These are phyloP conservation scores for Ptiloglossa arizonensis DNA, from an alignment of 1,140 invertebrate species.

Conservation along the genomic window DNA sequence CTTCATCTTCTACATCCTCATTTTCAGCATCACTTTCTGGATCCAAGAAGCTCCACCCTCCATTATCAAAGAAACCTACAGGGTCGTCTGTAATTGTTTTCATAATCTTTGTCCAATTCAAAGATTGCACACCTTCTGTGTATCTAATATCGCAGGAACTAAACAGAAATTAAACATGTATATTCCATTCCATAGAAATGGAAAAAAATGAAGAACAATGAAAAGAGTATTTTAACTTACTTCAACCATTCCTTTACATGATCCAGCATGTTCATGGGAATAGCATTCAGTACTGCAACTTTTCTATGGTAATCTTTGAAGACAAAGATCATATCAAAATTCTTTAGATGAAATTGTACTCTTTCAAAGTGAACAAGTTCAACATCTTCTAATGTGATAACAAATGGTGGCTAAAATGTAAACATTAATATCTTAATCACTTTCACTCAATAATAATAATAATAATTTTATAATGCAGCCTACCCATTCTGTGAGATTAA, in stretches of 20 bases:
- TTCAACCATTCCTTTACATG: conserved; percentile 99
- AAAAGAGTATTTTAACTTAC: conserved; percentile 83
- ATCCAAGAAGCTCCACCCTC: conserved; percentile 99
- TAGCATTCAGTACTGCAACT: conserved; percentile 97
- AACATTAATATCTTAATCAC: conserved; percentile 29
- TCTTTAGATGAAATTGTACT: conserved; percentile 99
- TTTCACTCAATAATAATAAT: neutral
- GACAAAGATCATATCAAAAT: conserved; percentile 99
- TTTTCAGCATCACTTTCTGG: conserved; percentile 93
- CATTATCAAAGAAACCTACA: conserved; percentile 98
- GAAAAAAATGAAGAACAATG: neutral
- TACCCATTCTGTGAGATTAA: conserved; percentile 98
- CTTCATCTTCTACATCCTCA: conserved; percentile 87
- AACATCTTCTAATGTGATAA: conserved; percentile 98
- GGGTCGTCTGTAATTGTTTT: conserved; percentile 99
- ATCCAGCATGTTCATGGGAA: conserved; percentile 99
- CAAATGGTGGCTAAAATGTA: conserved; percentile 93
- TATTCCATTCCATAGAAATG: conserved; percentile 1
- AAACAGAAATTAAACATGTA: conserved; percentile 63
- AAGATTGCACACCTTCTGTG: conserved; percentile 98
- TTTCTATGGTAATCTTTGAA: conserved; percentile 99
- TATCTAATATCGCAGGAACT: conserved; percentile 98
- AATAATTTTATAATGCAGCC: conserved; percentile 51
- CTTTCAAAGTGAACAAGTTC: conserved; percentile 99
- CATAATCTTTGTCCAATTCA: conserved; percentile 99